Percentiles rank a stretch among this genome's conserved stretches.
Evolutionary conservation across 2,888 invertebrate species (phyloP).

Genomic region (Mesochorus sp.): DNA sequence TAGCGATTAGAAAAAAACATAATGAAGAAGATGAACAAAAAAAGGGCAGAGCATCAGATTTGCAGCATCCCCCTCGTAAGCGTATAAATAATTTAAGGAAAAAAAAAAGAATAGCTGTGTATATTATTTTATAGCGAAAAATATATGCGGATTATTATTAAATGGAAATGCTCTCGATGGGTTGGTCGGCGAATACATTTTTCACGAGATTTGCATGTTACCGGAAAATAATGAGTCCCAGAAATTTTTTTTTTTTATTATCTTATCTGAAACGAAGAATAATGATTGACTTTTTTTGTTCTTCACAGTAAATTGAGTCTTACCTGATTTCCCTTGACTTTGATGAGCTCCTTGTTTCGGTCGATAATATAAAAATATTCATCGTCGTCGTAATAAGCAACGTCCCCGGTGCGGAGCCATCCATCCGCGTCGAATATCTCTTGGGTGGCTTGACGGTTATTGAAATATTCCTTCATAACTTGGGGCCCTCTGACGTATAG

Average conservation of each 20-base stretch:
- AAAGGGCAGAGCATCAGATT: conserved; percentile 62
- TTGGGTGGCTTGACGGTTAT: conserved; percentile 88
- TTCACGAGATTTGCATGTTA: too few species aligned
- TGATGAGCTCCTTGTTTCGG: conserved; percentile 91
- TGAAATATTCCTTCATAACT: conserved; percentile 92
- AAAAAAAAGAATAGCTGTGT: conserved; percentile 71
- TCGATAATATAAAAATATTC: conserved; percentile 90
- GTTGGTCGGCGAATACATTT: not conserved
- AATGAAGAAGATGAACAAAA: conserved; percentile 68
- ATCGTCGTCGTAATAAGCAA: conserved; percentile 90
- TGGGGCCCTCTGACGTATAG: conserved; percentile 89
- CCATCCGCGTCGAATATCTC: conserved; percentile 89
- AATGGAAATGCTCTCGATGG: conserved; percentile 48
- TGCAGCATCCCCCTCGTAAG: conserved; percentile 64
- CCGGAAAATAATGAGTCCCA: not conserved
- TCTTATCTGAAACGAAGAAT: not conserved
- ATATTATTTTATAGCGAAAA: conserved; percentile 80
- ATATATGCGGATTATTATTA: conserved; percentile 78
- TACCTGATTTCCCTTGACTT: conserved; percentile 93
- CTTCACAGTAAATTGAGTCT: conserved; percentile 69
- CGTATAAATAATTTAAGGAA: conserved; percentile 72
- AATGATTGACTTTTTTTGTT: too few species aligned
- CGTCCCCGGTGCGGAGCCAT: conserved; percentile 92
- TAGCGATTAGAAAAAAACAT: conserved; percentile 40
- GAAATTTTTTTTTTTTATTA: conserved; percentile 19